These are phyloP conservation scores for Drosophila miranda DNA, from an alignment of 1,140 invertebrate species.

Conservation along the genomic window DNA sequence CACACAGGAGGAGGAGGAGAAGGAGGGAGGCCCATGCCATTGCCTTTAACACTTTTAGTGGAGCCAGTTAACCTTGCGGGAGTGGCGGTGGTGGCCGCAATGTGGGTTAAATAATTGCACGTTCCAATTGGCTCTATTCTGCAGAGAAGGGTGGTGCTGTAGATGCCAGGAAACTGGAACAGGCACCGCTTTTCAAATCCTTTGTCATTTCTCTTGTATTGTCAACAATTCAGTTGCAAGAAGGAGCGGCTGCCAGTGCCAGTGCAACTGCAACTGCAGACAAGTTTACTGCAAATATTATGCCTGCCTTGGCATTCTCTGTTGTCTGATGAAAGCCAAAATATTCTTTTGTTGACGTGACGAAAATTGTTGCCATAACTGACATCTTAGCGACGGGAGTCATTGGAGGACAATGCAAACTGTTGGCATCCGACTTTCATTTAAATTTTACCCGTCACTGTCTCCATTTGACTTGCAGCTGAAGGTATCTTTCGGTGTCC, in stretches of 20 bases:
- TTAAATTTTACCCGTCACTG: conserved; percentile 1
- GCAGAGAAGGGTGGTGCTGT: background rate
- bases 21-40: background rate
- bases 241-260: conserved; percentile 7
- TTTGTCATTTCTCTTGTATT: conserved; percentile 58
- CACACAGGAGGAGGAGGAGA: too few species aligned
- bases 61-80: conserved; percentile 43
- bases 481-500: conserved; percentile 11
- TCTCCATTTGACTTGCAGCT: background rate
- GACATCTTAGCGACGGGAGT: conserved; percentile 21
- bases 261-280: conserved; percentile 32
- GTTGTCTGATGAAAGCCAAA: conserved; percentile 36
- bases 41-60: conserved; percentile 10
- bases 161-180: conserved; percentile 12
- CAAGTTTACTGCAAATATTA: conserved; percentile 60
- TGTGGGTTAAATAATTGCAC: conserved; percentile 52
- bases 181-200: conserved; percentile 22
- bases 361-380: conserved; percentile 49
- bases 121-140: conserved; percentile 55
- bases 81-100: conserved; percentile 4
- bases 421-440: conserved; percentile 16
- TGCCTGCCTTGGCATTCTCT: conserved; percentile 21
- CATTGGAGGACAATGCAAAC: conserved; percentile 5
- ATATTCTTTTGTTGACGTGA: conserved; percentile 47
- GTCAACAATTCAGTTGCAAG: conserved; percentile 47